phyloP scores from a whole-genome alignment of 2,797 vertebrate genomes.

The Acrossocheilus fasciatus region DNA sequence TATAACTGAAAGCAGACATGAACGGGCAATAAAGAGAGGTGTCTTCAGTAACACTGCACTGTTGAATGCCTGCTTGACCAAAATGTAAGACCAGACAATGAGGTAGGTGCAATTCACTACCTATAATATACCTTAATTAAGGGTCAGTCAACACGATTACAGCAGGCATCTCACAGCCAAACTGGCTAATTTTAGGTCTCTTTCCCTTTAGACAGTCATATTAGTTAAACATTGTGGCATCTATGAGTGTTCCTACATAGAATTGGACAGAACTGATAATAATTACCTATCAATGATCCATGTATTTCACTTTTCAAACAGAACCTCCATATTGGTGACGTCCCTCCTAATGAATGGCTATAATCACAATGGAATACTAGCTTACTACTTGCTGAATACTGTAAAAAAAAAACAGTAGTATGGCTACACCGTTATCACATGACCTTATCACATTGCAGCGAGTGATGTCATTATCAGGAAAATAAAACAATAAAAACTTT shows the following conservation, averaged over 20 bases:
- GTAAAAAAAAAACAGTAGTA: background rate
- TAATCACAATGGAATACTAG: background rate
- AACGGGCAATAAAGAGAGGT: background rate
- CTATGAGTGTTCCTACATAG: background rate
- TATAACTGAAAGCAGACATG: background rate
- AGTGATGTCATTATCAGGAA: background rate
- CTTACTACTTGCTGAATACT: background rate
- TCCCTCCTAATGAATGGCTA: background rate
- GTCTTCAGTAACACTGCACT: slow-evolving; percentile 10
- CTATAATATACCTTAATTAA: background rate
- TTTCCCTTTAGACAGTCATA: background rate
- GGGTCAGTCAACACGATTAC: background rate
- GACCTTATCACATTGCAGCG: background rate
- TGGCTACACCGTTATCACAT: background rate
- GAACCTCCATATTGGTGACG: background rate
- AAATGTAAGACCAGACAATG: background rate
- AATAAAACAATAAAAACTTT: background rate
- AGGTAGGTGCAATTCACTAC: background rate
- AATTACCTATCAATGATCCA: background rate
- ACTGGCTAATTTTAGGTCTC: background rate
- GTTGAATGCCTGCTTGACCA: background rate
- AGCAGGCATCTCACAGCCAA: background rate
- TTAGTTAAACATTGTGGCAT: background rate
- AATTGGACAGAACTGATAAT: too few relatives aligned
- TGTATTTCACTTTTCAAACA: background rate